A percentile compares a stretch with the other conserved stretches of the same genome.
Conservation (phyloP, 2,888 invertebrate genomes). For the Caenorhabditis japonica region DNA sequence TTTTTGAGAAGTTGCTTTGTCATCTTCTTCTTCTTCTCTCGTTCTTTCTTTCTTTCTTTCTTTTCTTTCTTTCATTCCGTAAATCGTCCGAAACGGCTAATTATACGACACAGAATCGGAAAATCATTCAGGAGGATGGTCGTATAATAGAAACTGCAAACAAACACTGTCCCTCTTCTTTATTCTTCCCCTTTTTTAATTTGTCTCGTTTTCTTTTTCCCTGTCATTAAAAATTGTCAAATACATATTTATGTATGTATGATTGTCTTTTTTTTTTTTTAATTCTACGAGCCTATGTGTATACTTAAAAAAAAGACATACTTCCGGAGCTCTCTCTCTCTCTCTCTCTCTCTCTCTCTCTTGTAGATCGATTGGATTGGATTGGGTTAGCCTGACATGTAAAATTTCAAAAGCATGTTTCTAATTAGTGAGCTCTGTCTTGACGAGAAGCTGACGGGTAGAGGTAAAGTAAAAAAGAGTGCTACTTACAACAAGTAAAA, state of each 20-base stretch:
- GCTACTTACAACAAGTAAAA: too few species aligned
- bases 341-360: too few species aligned
- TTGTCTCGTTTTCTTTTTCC: neutral
- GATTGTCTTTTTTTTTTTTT: too few species aligned
- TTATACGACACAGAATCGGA: slow-evolving; percentile 52
- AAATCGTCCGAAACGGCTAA: slow-evolving; percentile 52
- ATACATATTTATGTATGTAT: too few species aligned
- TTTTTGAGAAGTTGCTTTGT: slow-evolving; percentile 9
- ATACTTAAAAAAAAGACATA: too few species aligned
- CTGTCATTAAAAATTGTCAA: too few species aligned
- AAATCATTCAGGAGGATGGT: slow-evolving; percentile 39
- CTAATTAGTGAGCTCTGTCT: slow-evolving; percentile 44
- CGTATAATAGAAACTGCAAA: slow-evolving; percentile 51
- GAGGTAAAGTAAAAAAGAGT: too few species aligned
- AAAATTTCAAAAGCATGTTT: slow-evolving; percentile 30
- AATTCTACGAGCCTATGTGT: too few species aligned
- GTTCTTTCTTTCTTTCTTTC: slow-evolving; percentile 6
- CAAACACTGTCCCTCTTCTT: slow-evolving; percentile 24
- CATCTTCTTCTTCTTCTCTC: slow-evolving; percentile 9
- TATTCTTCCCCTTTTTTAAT: slow-evolving; percentile 23
- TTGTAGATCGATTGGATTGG: too few species aligned
- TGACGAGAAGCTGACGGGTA: slow-evolving; percentile 12
- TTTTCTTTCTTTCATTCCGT: slow-evolving; percentile 30
- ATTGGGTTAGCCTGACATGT: too few species aligned
- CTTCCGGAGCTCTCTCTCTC: too few species aligned